Evolutionary conservation across 2,113 vertebrate species (phyloP), one percentile per base, ranked within the genome.

Genomic region (Caranx ignobilis): DNA sequence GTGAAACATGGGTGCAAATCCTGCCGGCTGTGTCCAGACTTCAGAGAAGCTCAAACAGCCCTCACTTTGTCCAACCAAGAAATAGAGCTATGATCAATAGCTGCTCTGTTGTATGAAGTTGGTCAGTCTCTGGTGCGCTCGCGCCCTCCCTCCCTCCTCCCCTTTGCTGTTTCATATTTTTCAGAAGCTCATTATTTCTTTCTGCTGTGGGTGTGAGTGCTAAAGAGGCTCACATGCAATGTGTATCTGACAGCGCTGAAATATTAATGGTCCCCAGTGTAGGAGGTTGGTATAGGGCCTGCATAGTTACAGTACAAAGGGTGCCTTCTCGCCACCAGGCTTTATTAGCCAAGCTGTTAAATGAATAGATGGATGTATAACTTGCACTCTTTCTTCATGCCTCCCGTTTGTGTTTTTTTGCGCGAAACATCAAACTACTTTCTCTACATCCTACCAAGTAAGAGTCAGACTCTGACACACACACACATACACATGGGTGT

Each of bases 171-270:
- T 92, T 88, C 86, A 83, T 92, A 85, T 92, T 92, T 92, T 92
- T 93, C 92, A 91, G 89, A 90, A 90, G 92, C 94, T 95, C 93
- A 93, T 94, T 95, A 94, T 95, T 95, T 94, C 87, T 89, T 75
- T 92, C 78, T 92, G 88, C 89, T 90, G 82, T 91, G 93, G 91
- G 91, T 93, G 89, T 82, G 86, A 89, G 90, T 73, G 89, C 82
- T 91, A 89, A 94, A 90, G 89, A 93, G 89, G 87, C 91, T 93
- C 84, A 78, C 88, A 87, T 92, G 91, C 89, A 88, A 87, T 74
- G 87, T 88, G 89, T 89, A 87, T 94, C 91, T 92, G 91, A 93
- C 92, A 87, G 88, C 69, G 81, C 86, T 95, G 89, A 94, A 95
- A 94, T 94, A 95, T 94, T 94, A 94, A 93, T 94, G 91, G 87